Evolutionary conservation across 2,113 vertebrate genomes (phyloP), one percentile per base, ranked within the genome.

Genomic region (Butorides virescens): DNA sequence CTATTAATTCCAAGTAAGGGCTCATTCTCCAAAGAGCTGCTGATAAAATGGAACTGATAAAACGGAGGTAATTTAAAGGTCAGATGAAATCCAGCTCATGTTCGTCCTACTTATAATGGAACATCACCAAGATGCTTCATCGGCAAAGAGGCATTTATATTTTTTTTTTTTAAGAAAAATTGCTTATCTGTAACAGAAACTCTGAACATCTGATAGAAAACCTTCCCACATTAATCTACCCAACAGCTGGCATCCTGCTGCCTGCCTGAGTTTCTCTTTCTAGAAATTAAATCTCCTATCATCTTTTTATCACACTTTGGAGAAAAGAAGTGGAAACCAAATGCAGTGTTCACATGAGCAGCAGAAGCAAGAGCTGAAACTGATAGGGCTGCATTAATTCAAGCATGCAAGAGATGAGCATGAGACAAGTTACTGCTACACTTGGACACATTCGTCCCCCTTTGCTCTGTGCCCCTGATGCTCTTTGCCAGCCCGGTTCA

Each of bases 31-130:
- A 91, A 93, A 95, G 67, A 96, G 68, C 86, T 88, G 70, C 79
- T 91, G 90, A 97, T 95, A 92, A 93, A 94, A 93, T 83, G 80
- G n/a, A 39, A 52, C 75, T 5, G 61, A 97, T 97, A 97, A 96
- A 93, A 90, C 16, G 27, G 63, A 97, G 72, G 90, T 92, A 96
- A 97, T 97, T 92, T 97, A 97, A 97, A 97, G 97, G 97, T 97
- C 98, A 97, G 83, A 88, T 70, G 83, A 95, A 97, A 96, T 53
- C 75, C 91, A 66, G 42, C 68, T 95, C 32, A 2, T 79, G 92
- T 86, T 96, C 90, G 15, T 93, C 93, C 89, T 88, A 47, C 56
- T 95, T 70, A 66, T 88, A 96, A 93, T 42, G 71, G 88, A 95
- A 86, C 79, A 95, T 86, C 81, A 89, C 80, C 59, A 62, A 94